phyloP scores from a whole-genome alignment of 1,140 invertebrate genomes.

The Anastatus disparis region DNA sequence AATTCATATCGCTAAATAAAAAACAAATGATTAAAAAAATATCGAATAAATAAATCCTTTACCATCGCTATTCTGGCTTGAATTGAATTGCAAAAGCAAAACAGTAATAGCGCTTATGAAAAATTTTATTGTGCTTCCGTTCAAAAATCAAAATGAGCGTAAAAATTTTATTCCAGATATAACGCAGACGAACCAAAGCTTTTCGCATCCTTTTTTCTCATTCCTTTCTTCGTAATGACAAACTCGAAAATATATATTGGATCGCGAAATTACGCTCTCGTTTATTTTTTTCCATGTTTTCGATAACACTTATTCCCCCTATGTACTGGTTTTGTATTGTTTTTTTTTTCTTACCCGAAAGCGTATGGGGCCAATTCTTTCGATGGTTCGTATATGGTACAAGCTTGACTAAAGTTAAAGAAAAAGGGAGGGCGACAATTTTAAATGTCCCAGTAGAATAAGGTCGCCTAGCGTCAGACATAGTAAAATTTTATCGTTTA shows the following conservation, averaged over 20 bases:
- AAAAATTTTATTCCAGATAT: background rate
- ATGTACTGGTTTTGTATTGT: too few relatives aligned
- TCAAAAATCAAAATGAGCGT: background rate
- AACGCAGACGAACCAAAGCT: background rate
- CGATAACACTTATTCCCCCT: background rate
- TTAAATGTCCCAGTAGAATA: conserved; percentile 16
- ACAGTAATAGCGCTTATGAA: too few relatives aligned
- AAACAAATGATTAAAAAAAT: too few relatives aligned
- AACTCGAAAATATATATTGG: background rate
- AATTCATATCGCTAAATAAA: too few relatives aligned
- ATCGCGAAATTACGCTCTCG: conserved; percentile 10
- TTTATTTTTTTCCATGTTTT: conserved; percentile 18
- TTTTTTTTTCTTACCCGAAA: background rate
- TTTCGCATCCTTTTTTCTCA: too few relatives aligned
- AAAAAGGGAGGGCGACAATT: conserved; percentile 9
- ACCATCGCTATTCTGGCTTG: too few relatives aligned
- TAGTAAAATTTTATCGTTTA: conserved; percentile 15
- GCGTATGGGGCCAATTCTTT: background rate
- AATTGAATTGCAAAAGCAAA: too few relatives aligned
- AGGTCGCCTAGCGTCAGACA: background rate
- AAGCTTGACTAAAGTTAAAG: background rate
- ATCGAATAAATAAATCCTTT: too few relatives aligned
- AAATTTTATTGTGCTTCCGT: conserved; percentile 5
- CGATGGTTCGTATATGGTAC: too few relatives aligned
- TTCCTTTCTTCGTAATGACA: background rate